Conservation (phyloP, 1,140 invertebrate species). For the Zaprionus camerounensis region DNA sequence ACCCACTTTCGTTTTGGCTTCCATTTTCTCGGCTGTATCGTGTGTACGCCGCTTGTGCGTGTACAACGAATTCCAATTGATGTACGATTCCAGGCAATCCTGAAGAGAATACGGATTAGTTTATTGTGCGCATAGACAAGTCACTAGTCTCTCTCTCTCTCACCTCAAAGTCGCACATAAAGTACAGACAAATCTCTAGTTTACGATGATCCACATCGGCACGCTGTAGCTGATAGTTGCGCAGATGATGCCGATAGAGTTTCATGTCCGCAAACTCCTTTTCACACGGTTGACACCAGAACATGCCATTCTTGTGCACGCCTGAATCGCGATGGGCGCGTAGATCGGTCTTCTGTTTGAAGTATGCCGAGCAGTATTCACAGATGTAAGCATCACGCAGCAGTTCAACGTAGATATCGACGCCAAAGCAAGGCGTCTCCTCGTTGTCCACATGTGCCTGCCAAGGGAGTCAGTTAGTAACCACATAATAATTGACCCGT, state of each 20-base stretch:
- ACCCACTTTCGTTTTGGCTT: slow-evolving; percentile 14
- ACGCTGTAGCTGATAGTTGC: slow-evolving; percentile 60
- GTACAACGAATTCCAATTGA: slow-evolving; percentile 70
- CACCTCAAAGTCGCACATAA: slow-evolving; percentile 71
- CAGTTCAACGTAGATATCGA: slow-evolving; percentile 47
- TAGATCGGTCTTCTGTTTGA: slow-evolving; percentile 53
- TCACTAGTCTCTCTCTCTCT: not conserved
- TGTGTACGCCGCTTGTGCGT: slow-evolving; percentile 71
- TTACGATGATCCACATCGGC: slow-evolving; percentile 50
- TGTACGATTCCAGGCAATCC: slow-evolving; percentile 65
- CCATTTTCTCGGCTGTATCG: slow-evolving; percentile 25
- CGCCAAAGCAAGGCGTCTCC: slow-evolving; percentile 38
- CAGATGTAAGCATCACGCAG: slow-evolving; percentile 62
- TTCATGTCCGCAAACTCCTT: slow-evolving; percentile 64
- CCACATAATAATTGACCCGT: not conserved
- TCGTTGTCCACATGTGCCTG: slow-evolving; percentile 29
- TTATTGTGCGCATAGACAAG: not conserved
- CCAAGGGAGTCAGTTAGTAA: not conserved
- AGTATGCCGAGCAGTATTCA: slow-evolving; percentile 70
- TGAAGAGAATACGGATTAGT: slow-evolving; percentile 7
- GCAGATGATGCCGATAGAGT: slow-evolving; percentile 66
- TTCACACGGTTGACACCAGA: slow-evolving; percentile 61
- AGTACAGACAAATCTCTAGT: slow-evolving; percentile 58
- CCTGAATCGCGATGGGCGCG: slow-evolving; percentile 61
- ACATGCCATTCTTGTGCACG: slow-evolving; percentile 59